Percentiles rank a stretch among this genome's conserved stretches.
phyloP scores from a whole-genome alignment of 92 coral and sea anemone species.

The Galaxea fascicularis region DNA sequence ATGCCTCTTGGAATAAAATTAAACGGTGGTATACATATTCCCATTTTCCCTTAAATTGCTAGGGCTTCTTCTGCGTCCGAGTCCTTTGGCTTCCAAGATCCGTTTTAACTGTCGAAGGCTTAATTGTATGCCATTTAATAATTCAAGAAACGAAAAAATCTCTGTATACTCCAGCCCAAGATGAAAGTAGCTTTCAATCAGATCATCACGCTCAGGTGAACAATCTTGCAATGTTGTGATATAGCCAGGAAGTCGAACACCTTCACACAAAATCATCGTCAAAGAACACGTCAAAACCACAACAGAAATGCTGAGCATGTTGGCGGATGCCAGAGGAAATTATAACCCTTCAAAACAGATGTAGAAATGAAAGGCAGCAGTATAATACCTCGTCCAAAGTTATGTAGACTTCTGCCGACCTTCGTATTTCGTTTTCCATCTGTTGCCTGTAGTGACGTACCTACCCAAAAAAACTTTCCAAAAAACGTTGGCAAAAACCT shows the following conservation, averaged over 20 bases:
- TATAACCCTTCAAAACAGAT: neutral
- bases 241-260: too few species aligned
- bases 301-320: neutral
- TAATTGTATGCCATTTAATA: neutral
- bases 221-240: neutral
- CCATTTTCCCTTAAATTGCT: constrained; percentile 23
- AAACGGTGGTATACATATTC: too few species aligned
- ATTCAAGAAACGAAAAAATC: neutral
- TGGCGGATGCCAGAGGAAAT: neutral
- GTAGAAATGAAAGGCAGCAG: neutral
- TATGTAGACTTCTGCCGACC: too few species aligned
- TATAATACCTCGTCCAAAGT: neutral
- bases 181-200: neutral
- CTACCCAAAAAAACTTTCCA: neutral
- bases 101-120: neutral
- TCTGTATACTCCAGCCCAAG: neutral
- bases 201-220: neutral
- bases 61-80: constrained; percentile 14
- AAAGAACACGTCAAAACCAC: too few species aligned
- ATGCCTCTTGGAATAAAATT: too few species aligned
- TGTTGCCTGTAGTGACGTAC: neutral
- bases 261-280: too few species aligned
- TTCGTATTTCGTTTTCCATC: neutral
- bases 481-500: too few species aligned
- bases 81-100: constrained; percentile 19